Conservation (phyloP, 35 echinoderm and acorn worm species). For the Apostichopus parvimensis region DNA sequence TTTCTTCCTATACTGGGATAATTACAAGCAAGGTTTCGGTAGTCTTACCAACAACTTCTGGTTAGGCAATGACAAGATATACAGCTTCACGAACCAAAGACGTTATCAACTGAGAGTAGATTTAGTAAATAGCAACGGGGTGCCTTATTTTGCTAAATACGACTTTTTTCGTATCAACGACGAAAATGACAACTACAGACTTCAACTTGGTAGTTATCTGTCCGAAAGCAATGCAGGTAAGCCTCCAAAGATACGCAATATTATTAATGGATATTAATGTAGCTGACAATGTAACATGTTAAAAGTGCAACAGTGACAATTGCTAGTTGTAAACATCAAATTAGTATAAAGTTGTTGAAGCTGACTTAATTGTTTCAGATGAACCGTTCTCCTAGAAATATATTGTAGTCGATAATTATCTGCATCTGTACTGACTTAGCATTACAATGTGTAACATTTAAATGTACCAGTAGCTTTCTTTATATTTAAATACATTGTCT, state of each 20-base stretch:
- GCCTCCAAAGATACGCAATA: not conserved
- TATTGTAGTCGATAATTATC: too few relatives aligned
- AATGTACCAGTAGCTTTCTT: too few relatives aligned
- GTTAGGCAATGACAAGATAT: not conserved
- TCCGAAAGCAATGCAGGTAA: not conserved
- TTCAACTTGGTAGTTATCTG: not conserved
- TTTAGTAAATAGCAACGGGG: not conserved
- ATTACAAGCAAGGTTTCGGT: not conserved
- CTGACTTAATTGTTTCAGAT: too few relatives aligned
- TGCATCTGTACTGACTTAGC: too few relatives aligned
- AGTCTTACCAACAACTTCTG: not conserved
- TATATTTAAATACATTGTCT: too few relatives aligned
- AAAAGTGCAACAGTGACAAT: too few relatives aligned
- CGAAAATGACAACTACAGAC: not conserved
- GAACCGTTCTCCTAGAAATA: too few relatives aligned
- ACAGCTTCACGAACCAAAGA: not conserved
- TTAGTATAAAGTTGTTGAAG: too few relatives aligned
- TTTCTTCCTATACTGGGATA: not conserved
- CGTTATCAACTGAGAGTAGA: not conserved
- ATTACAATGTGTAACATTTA: too few relatives aligned
- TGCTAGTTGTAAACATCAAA: too few relatives aligned
- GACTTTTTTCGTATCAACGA: not conserved
- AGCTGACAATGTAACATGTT: too few relatives aligned
- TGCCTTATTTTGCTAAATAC: not conserved
- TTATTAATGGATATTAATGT: too few relatives aligned